A percentile compares a stretch with the other conserved stretches of the same genome.
These are phyloP conservation scores for Actinia equina DNA, from an alignment of 64 coral and sea anemone genomes.

Conservation along the genomic window DNA sequence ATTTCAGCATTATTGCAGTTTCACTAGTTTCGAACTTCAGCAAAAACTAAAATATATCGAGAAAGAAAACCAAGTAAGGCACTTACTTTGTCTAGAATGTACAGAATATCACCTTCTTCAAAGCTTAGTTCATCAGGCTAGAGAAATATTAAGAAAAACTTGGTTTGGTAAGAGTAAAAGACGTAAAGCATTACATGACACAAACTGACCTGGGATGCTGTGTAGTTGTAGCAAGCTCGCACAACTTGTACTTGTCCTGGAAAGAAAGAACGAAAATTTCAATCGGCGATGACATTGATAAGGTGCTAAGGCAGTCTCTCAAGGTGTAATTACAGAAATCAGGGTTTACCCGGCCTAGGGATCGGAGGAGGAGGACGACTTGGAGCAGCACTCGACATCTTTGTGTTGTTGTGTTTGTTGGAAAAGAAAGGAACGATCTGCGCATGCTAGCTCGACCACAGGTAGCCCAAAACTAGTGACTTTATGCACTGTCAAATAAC, in stretches of 20 bases:
- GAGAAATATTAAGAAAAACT: background rate
- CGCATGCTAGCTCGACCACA: slow-evolving; percentile 14
- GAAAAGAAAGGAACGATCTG: background rate
- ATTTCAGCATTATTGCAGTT: background rate
- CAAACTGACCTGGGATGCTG: slow-evolving; percentile 67
- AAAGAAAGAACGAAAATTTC: background rate
- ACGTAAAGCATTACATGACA: background rate
- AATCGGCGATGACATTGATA: background rate
- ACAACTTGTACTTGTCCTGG: slow-evolving; percentile 89
- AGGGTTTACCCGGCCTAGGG: slow-evolving; percentile 61
- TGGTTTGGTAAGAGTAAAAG: background rate
- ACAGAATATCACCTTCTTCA: slow-evolving; percentile 97
- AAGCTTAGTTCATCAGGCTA: slow-evolving; percentile 92
- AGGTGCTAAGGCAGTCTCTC: background rate
- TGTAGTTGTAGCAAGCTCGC: slow-evolving; percentile 77
- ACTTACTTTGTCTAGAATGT: slow-evolving; percentile 93
- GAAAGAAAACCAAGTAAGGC: background rate
- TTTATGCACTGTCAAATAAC: background rate
- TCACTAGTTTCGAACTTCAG: background rate
- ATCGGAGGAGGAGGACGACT: slow-evolving; percentile 86
- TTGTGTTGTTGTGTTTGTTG: background rate
- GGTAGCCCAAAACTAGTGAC: background rate
- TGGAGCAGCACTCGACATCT: slow-evolving; percentile 20
- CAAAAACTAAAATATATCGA: background rate
- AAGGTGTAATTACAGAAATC: background rate